Conservation (phyloP, 2,797 vertebrate species). For the Artibeus lituratus region DNA sequence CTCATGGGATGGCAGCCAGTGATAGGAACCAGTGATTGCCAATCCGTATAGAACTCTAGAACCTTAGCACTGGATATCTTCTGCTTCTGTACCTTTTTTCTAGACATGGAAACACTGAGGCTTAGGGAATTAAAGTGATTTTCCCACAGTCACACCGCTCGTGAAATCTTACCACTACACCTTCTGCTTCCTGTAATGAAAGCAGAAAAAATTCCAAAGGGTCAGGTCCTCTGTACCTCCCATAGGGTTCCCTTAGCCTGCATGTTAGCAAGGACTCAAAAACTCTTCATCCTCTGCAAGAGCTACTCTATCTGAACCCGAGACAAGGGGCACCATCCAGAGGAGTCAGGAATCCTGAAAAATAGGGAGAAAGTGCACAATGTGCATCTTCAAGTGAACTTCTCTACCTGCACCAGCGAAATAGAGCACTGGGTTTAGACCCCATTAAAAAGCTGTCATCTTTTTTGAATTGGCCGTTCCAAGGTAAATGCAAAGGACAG, state of each 20-base stretch:
- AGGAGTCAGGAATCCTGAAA: not conserved
- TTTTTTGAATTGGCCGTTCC: constrained; percentile 19
- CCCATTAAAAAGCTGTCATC: not conserved
- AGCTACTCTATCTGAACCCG: not conserved
- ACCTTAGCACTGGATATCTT: not conserved
- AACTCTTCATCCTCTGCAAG: not conserved
- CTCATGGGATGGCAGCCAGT: not conserved
- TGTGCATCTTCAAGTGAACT: not conserved
- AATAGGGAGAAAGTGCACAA: not conserved
- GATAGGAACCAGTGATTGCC: rapidly evolving
- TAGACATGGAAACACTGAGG: not conserved
- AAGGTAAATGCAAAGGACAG: not conserved
- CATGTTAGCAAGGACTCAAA: not conserved
- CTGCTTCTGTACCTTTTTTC: not conserved
- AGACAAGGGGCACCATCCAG: not conserved
- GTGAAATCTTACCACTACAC: not conserved
- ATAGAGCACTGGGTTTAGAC: not conserved
- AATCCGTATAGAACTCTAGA: not conserved
- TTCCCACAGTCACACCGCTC: not conserved
- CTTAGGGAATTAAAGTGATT: not conserved
- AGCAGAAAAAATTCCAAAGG: not conserved
- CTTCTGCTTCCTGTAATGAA: not conserved
- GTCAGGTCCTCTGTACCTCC: not conserved
- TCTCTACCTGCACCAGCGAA: not conserved
- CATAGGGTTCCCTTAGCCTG: not conserved